These are phyloP conservation scores for Sialis lutaria DNA, from an alignment of 2,888 invertebrate species.

Conservation along the genomic window DNA sequence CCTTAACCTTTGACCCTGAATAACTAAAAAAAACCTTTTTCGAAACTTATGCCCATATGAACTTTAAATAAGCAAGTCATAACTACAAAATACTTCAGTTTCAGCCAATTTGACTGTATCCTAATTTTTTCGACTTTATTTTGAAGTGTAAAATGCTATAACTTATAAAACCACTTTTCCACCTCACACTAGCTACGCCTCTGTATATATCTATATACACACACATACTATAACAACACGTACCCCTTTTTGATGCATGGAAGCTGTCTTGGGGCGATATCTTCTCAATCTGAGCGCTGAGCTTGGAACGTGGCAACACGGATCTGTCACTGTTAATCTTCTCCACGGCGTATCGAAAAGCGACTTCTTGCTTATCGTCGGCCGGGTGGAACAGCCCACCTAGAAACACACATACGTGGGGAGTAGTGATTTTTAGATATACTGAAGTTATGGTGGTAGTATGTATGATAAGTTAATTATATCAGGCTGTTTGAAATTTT, in stretches of 20 bases:
- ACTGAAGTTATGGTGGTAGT: not conserved
- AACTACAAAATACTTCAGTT: too few relatives aligned
- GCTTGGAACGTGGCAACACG: slow-evolving; percentile 68
- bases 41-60: too few relatives aligned
- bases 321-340: slow-evolving; percentile 71
- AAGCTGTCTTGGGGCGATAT: slow-evolving; percentile 87
- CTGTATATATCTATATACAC: too few relatives aligned
- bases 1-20: too few relatives aligned
- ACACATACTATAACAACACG: slow-evolving; percentile 13
- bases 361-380: slow-evolving; percentile 76
- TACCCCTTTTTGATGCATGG: slow-evolving; percentile 85
- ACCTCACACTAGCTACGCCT: too few relatives aligned
- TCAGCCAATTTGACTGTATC: too few relatives aligned
- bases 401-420: slow-evolving; percentile 19
- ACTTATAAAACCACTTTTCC: too few relatives aligned
- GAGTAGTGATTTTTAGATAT: not conserved
- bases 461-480: not conserved
- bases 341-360: slow-evolving; percentile 85
- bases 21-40: too few relatives aligned
- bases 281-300: slow-evolving; percentile 77
- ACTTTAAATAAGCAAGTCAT: too few relatives aligned
- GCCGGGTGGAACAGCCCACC: slow-evolving; percentile 79
- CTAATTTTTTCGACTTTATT: too few relatives aligned
- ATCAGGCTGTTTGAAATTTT: not conserved
- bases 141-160: too few relatives aligned